A percentile compares a stretch with the other conserved stretches of the same genome.
Conservation (phyloP, 2,113 vertebrate species). For the Panthera tigris region DNA sequence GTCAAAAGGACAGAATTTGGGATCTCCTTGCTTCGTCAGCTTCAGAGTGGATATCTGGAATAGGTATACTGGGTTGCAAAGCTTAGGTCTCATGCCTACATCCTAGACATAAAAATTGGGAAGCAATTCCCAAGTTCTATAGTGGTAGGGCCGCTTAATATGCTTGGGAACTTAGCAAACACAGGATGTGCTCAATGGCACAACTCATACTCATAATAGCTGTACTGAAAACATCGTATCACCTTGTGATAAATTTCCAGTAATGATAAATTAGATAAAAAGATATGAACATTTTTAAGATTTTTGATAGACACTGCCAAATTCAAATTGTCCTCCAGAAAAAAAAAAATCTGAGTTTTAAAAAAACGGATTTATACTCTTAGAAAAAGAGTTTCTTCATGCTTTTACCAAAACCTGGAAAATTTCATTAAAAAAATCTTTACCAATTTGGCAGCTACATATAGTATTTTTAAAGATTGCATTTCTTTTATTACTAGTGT, state of each 20-base stretch:
- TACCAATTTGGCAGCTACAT: neutral
- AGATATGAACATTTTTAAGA: neutral
- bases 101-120: neutral
- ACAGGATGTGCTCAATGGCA: neutral
- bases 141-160: neutral
- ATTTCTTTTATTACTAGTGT: conserved; percentile 8
- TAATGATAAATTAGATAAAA: neutral
- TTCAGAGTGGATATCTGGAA: neutral
- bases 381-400: neutral
- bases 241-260: neutral
- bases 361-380: neutral
- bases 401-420: neutral
- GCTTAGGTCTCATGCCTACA: neutral
- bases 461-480: neutral
- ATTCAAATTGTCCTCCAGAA: neutral
- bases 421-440: neutral
- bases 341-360: neutral
- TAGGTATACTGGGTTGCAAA: neutral
- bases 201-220: neutral
- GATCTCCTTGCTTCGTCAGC: neutral
- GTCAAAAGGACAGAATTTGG: neutral
- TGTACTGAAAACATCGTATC: neutral
- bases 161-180: neutral
- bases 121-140: neutral
- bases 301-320: neutral